phyloP scores from a whole-genome alignment of 2,888 invertebrate species.

The Drosophila affinis region DNA sequence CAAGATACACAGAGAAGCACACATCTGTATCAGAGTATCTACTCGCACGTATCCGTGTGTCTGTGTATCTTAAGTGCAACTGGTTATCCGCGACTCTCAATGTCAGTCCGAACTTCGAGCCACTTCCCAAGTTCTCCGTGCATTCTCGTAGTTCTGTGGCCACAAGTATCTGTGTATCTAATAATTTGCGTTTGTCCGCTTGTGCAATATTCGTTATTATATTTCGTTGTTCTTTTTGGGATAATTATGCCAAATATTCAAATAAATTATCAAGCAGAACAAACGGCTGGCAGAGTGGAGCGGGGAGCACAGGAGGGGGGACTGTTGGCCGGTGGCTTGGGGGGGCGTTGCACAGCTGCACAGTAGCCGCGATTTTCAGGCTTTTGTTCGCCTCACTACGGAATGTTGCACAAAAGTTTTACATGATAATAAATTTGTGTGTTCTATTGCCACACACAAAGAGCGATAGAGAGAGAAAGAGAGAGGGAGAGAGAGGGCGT shows the following conservation, averaged over 20 bases:
- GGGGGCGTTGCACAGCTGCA: constrained; percentile 52
- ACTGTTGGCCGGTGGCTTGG: too few species aligned
- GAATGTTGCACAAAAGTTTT: constrained; percentile 73
- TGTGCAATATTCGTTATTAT: constrained; percentile 52
- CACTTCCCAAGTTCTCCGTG: constrained; percentile 19
- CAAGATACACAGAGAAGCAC: constrained; percentile 12
- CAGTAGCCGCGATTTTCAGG: constrained; percentile 54
- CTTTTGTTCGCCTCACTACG: constrained; percentile 55
- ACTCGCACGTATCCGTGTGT: neutral
- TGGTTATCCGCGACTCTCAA: constrained; percentile 47
- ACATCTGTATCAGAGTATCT: constrained; percentile 2
- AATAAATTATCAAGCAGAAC: constrained; percentile 76
- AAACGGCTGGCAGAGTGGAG: constrained; percentile 28
- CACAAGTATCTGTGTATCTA: constrained; percentile 15
- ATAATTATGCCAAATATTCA: constrained; percentile 71
- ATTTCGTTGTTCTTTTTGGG: constrained; percentile 20
- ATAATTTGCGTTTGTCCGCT: constrained; percentile 27
- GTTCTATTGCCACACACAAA: constrained; percentile 7
- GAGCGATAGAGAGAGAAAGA: neutral
- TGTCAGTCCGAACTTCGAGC: constrained; percentile 45
- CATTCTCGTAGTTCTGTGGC: constrained; percentile 32
- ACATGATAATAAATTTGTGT: constrained; percentile 68
- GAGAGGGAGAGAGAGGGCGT: constrained; percentile 1
- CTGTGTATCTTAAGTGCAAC: constrained; percentile 5
- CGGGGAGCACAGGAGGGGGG: too few species aligned